phyloP scores from a whole-genome alignment of 2,113 vertebrate species.

The Dicrurus megarhynchus region DNA sequence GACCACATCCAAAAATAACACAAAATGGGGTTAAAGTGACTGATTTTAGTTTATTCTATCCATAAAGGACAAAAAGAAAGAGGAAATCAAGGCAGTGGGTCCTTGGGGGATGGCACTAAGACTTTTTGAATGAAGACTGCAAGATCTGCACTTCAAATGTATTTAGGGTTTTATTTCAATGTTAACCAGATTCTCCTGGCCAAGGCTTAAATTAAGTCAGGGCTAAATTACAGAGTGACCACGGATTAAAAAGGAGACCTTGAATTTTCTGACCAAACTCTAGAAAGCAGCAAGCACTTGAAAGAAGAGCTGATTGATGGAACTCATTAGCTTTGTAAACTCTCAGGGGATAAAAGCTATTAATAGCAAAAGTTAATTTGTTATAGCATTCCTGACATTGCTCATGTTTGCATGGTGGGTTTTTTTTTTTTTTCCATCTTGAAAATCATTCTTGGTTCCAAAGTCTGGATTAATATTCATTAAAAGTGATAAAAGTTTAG shows the following conservation, averaged over 20 bases:
- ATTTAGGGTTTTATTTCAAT: background rate
- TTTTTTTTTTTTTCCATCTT: background rate
- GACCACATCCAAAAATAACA: background rate
- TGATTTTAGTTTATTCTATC: background rate
- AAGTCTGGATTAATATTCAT: background rate
- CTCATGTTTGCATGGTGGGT: background rate
- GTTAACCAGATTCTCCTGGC: background rate
- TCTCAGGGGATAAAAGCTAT: background rate
- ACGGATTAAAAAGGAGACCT: background rate
- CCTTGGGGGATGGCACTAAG: background rate
- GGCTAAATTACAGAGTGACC: background rate
- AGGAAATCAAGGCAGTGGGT: background rate
- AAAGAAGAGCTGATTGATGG: background rate
- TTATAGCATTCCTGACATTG: background rate
- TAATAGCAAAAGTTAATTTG: background rate
- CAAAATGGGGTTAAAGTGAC: background rate
- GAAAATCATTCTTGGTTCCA: background rate
- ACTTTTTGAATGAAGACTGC: background rate
- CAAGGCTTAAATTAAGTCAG: background rate
- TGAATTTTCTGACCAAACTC: background rate
- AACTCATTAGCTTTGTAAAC: background rate
- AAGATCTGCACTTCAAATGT: background rate
- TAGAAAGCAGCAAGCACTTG: background rate
- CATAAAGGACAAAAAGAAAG: background rate
- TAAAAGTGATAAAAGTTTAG: background rate